Conservation (phyloP, 2,797 vertebrate genomes). For the Premnoplex brunnescens region DNA sequence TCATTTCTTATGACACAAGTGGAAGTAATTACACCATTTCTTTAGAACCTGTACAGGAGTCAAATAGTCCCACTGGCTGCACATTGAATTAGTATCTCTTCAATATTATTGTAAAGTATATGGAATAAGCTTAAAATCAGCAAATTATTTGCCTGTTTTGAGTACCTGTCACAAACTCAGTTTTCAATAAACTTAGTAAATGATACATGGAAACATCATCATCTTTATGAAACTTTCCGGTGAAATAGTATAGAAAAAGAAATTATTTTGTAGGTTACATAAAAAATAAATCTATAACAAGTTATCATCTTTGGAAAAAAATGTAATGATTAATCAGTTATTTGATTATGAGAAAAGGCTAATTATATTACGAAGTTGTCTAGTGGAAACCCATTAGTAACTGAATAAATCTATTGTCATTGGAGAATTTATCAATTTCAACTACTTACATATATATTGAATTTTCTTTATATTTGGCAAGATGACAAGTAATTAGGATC, state of each 20-base stretch:
- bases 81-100: slow-evolving; percentile 5
- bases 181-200: neutral
- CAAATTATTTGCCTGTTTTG: neutral
- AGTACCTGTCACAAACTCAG: neutral
- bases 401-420: slow-evolving; percentile 52
- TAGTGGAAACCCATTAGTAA: slow-evolving; percentile 56
- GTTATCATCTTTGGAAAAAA: slow-evolving; percentile 25
- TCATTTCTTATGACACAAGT: neutral
- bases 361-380: slow-evolving; percentile 55
- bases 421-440: slow-evolving; percentile 31
- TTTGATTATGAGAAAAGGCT: slow-evolving; percentile 45
- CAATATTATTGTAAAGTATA: neutral
- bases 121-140: slow-evolving; percentile 32
- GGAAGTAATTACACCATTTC: neutral
- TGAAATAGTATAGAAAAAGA: neutral
- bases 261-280: neutral
- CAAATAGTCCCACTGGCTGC: slow-evolving; percentile 21
- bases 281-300: slow-evolving; percentile 40
- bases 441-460: neutral
- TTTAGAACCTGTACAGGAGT: slow-evolving; percentile 4
- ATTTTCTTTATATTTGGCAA: slow-evolving; percentile 30
- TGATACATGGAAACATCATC: neutral
- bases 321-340: slow-evolving; percentile 53
- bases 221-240: neutral
- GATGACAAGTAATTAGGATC: neutral